These are phyloP conservation scores for Salvelinus sp. DNA, from an alignment of 2,113 vertebrate genomes.

Conservation along the genomic window DNA sequence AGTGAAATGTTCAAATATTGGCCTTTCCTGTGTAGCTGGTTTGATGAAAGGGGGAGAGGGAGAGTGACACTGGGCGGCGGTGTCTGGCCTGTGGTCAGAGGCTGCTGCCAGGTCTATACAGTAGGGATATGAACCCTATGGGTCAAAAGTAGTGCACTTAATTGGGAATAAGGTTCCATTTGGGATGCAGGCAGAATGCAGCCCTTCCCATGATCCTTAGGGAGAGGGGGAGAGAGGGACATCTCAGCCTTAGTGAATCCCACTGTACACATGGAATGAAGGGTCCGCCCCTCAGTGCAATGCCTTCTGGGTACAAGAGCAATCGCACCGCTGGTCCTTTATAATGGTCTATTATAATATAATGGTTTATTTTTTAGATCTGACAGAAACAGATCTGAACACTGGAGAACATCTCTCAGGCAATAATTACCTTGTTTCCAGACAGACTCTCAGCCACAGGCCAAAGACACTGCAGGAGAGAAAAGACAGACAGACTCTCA, in stretches of 20 bases:
- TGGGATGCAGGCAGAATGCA: constrained; percentile 31
- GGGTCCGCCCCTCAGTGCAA: background rate
- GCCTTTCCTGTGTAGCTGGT: constrained; percentile 73
- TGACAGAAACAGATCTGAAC: no score
- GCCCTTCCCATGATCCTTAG: constrained; percentile 11
- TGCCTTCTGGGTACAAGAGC: background rate
- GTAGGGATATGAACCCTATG: constrained; percentile 36
- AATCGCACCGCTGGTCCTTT: background rate
- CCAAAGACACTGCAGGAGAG: no score
- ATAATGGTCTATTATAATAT: background rate
- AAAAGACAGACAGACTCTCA: no score
- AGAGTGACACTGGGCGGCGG: constrained; percentile 63
- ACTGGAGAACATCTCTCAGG: background rate
- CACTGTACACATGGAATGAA: background rate
- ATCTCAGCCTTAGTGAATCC: background rate
- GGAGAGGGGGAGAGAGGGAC: background rate
- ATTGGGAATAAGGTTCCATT: background rate
- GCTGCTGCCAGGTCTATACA: constrained; percentile 47
- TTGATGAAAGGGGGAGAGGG: constrained; percentile 45
- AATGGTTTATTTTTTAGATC: no score
- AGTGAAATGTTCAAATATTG: constrained; percentile 84
- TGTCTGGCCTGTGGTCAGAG: constrained; percentile 75
- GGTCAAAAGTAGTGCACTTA: no score
- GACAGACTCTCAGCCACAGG: no score
- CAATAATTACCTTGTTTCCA: background rate